Conservation (phyloP, 2,797 vertebrate genomes). For the Crenichthys baileyi region DNA sequence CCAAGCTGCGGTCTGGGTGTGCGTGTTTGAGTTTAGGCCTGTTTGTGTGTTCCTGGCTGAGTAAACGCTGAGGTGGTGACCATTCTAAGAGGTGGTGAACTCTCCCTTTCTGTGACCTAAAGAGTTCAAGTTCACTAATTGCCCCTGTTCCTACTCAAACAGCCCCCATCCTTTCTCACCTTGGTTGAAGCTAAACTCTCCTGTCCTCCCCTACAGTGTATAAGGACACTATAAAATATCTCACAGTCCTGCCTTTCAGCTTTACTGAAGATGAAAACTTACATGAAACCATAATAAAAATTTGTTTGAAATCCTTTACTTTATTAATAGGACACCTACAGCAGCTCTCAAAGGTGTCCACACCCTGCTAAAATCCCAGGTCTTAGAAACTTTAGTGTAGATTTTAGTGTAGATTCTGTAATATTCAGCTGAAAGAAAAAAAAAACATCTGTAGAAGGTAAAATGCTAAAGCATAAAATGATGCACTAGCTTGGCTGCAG, state of each 20-base stretch:
- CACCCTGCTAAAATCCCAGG: too few species aligned
- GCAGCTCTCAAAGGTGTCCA: too few species aligned
- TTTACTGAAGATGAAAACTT: neutral
- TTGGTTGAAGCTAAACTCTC: slow-evolving; percentile 8
- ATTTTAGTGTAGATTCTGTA: too few species aligned
- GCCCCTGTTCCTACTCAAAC: slow-evolving; percentile 57
- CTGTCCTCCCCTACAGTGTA: slow-evolving; percentile 20
- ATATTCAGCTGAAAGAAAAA: too few species aligned
- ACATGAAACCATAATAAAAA: neutral
- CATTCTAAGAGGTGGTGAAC: slow-evolving; percentile 48
- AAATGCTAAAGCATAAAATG: too few species aligned
- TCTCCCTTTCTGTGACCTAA: slow-evolving; percentile 55
- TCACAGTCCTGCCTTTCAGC: neutral
- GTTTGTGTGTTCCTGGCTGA: slow-evolving; percentile 40
- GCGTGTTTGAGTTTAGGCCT: slow-evolving; percentile 14
- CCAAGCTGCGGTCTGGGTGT: slow-evolving; percentile 11
- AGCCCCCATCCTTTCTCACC: slow-evolving; percentile 32
- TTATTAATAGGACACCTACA: too few species aligned
- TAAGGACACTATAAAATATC: slow-evolving; percentile 3
- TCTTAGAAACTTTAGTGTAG: too few species aligned
- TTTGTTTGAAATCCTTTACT: too few species aligned
- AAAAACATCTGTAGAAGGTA: too few species aligned
- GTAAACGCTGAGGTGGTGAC: slow-evolving; percentile 50
- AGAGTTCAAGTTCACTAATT: slow-evolving; percentile 78
- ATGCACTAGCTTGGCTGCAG: too few species aligned